Conservation (phyloP, 2,888 invertebrate genomes). For the Metopia argyrocephala region DNA sequence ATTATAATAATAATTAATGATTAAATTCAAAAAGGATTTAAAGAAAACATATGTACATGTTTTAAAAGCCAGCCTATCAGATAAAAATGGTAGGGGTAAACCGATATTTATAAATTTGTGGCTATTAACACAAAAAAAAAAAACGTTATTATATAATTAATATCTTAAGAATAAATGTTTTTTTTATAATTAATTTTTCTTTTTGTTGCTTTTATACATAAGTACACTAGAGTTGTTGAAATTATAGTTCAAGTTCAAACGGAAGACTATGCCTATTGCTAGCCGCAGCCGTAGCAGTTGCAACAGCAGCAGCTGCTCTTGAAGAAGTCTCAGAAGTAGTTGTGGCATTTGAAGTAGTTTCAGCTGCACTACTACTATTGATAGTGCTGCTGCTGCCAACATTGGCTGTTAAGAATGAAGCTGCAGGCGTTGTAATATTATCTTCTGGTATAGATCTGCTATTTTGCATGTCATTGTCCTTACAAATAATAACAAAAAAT, state of each 20-base stretch:
- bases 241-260: conserved; percentile 68
- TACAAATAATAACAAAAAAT: conserved; percentile 20
- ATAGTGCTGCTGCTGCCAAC: conserved; percentile 36
- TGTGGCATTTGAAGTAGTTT: conserved; percentile 42
- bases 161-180: conserved; percentile 60
- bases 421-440: conserved; percentile 41
- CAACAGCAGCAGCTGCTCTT: conserved; percentile 69
- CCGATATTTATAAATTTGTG: conserved; percentile 34
- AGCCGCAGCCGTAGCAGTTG: conserved; percentile 73
- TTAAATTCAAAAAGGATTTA: too few relatives aligned
- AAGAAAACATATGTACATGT: too few relatives aligned
- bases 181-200: conserved; percentile 62
- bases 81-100: conserved; percentile 8
- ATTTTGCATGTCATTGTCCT: conserved; percentile 59
- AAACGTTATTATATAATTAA: conserved; percentile 62
- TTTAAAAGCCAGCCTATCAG: too few relatives aligned
- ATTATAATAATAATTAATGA: conserved; percentile 6
- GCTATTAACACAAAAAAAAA: conserved; percentile 37
- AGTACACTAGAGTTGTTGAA: conserved; percentile 58
- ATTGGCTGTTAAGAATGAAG: conserved; percentile 55
- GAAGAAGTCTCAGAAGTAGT: conserved; percentile 66
- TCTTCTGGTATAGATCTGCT: conserved; percentile 50
- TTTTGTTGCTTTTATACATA: conserved; percentile 65
- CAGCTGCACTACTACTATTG: conserved; percentile 9
- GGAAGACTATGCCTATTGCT: conserved; percentile 74